phyloP scores from a whole-genome alignment of 1,140 invertebrate species.

The Thalassaphorura encarpata region DNA sequence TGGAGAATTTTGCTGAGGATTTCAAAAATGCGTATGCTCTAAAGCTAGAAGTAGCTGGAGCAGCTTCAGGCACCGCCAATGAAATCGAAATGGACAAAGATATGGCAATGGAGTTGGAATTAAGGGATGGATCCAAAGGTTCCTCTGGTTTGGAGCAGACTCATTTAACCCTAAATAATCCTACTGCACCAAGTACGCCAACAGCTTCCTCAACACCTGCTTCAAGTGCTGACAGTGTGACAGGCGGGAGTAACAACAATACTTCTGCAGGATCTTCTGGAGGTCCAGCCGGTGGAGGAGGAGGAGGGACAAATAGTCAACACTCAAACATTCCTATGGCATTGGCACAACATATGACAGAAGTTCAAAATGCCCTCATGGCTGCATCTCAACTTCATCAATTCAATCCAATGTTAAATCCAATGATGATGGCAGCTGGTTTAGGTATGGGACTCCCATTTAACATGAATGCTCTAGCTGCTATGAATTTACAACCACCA shows the following conservation, averaged over 20 bases:
- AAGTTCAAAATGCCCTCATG: constrained; percentile 74
- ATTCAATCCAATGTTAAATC: constrained; percentile 69
- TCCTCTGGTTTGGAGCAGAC: constrained; percentile 11
- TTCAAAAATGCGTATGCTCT: constrained; percentile 77
- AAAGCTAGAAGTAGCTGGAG: constrained; percentile 54
- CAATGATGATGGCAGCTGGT: constrained; percentile 52
- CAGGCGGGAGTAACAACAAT: no score
- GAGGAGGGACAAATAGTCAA: constrained; percentile 35
- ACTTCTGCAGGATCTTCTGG: constrained; percentile 36
- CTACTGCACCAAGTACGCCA: constrained; percentile 50
- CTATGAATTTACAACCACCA: constrained; percentile 77
- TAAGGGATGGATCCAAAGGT: background rate
- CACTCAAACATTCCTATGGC: constrained; percentile 37
- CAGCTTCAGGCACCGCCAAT: no score
- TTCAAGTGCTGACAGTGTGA: no score
- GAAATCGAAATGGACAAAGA: constrained; percentile 5
- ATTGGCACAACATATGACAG: constrained; percentile 47
- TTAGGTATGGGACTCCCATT: constrained; percentile 63
- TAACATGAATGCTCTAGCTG: constrained; percentile 68
- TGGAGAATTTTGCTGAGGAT: constrained; percentile 84
- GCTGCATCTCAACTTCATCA: constrained; percentile 68
- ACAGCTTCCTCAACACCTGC: constrained; percentile 50
- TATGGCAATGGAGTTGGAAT: background rate
- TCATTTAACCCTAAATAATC: constrained; percentile 36
- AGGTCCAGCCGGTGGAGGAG: constrained; percentile 40